A percentile compares a stretch with the other conserved stretches of the same genome.
Conservation (phyloP, 92 coral and sea anemone species). For the Siderastrea radians region DNA sequence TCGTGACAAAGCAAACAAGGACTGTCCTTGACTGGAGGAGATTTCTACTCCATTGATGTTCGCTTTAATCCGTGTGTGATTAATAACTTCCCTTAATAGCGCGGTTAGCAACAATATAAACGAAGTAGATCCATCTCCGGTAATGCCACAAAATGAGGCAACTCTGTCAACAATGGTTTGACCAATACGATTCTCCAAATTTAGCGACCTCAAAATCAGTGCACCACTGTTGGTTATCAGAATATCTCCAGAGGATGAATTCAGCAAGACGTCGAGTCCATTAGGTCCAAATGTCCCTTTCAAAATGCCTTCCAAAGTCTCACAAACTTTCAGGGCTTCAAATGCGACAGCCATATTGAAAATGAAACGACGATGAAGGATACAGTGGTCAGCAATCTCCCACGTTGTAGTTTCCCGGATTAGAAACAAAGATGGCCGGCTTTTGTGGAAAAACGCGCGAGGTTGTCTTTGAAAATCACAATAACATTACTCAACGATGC, state of each 20-base stretch:
- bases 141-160: constrained; percentile 47
- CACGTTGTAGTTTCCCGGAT: constrained; percentile 61
- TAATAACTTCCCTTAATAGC: constrained; percentile 67
- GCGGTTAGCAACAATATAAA: constrained; percentile 79
- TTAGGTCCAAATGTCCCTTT: constrained; percentile 95
- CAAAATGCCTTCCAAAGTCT: constrained; percentile 74
- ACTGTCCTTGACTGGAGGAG: constrained; percentile 43
- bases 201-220: constrained; percentile 80
- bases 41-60: constrained; percentile 28
- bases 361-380: constrained; percentile 15
- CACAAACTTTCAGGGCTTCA: constrained; percentile 72
- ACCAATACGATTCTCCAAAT: constrained; percentile 73
- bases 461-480: background rate
- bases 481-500: background rate
- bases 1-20: constrained; percentile 68
- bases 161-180: constrained; percentile 77
- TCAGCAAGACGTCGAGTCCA: constrained; percentile 89
- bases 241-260: constrained; percentile 88
- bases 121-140: constrained; percentile 92
- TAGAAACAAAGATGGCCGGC: constrained; percentile 50
- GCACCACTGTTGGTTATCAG: constrained; percentile 90
- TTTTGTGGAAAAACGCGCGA: constrained; percentile 32
- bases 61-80: constrained; percentile 5
- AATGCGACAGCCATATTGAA: constrained; percentile 83
- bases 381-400: constrained; percentile 41